phyloP scores from a whole-genome alignment of 2,113 vertebrate genomes.

The Oncorhynchus nerka region DNA sequence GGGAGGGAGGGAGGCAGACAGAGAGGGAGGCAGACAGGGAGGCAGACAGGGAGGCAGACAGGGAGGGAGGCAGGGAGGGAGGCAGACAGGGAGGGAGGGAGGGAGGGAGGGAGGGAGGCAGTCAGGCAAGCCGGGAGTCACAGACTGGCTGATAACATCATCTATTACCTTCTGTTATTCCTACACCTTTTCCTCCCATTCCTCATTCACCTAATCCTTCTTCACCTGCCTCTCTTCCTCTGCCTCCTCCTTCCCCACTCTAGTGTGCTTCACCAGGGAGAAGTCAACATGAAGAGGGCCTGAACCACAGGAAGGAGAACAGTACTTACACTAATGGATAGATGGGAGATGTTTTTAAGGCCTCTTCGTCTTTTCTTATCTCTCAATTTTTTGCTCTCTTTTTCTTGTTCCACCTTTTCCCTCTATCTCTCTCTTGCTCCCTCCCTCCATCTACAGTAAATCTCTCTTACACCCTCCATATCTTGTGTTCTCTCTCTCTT shows the following conservation, averaged over 20 bases:
- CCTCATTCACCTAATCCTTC: constrained; percentile 1
- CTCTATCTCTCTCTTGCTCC: not conserved
- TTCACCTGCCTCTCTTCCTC: constrained; percentile 6
- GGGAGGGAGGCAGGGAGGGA: too few relatives aligned
- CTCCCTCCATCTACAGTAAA: not conserved
- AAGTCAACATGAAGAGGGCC: constrained; percentile 47
- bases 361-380: not conserved
- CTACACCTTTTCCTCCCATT: constrained; percentile 17
- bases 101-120: not conserved
- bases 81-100: not conserved
- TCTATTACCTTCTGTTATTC: constrained; percentile 13
- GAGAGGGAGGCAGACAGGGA: not conserved
- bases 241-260: not conserved
- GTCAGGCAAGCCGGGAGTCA: not conserved
- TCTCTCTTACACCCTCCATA: not conserved
- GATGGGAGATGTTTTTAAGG: constrained; percentile 18
- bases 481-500: not conserved
- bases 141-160: constrained; percentile 51
- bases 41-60: not conserved
- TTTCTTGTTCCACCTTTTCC: not conserved
- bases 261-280: constrained; percentile 30
- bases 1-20: not conserved
- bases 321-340: constrained; percentile 65
- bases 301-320: constrained; percentile 39
- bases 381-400: not conserved